phyloP scores from a whole-genome alignment of 2,797 vertebrate genomes.

The Myotis planiceps region DNA sequence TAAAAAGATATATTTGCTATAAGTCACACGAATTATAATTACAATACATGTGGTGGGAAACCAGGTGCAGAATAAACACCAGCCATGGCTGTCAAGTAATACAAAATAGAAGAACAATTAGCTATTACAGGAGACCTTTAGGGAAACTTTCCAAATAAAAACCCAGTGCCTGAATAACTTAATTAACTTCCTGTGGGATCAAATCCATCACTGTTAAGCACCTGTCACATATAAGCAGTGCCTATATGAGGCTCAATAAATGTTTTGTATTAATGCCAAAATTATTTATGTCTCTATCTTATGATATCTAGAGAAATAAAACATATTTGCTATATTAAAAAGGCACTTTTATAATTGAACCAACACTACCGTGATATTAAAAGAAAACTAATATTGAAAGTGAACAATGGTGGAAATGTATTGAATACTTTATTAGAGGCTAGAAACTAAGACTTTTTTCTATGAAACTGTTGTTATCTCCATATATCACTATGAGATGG shows the following conservation, averaged over 20 bases:
- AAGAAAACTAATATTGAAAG: slow-evolving; percentile 55
- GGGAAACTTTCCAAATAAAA: slow-evolving; percentile 76
- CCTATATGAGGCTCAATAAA: slow-evolving; percentile 65
- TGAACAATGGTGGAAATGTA: neutral
- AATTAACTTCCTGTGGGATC: slow-evolving; percentile 78
- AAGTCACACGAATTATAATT: slow-evolving; percentile 62
- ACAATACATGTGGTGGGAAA: slow-evolving; percentile 27
- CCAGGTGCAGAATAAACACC: slow-evolving; percentile 70
- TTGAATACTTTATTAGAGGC: neutral
- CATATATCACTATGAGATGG: neutral
- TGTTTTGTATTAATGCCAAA: slow-evolving; percentile 69
- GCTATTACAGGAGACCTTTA: slow-evolving; percentile 71
- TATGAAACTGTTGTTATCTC: neutral
- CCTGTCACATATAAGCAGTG: slow-evolving; percentile 67
- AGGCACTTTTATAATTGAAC: slow-evolving; percentile 55
- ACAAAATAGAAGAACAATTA: slow-evolving; percentile 74
- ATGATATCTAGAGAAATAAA: slow-evolving; percentile 56
- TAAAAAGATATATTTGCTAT: slow-evolving; percentile 54
- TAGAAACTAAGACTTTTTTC: slow-evolving; percentile 18
- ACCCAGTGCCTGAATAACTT: slow-evolving; percentile 71
- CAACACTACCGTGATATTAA: slow-evolving; percentile 48
- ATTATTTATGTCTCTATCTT: slow-evolving; percentile 67
- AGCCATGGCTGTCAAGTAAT: slow-evolving; percentile 55
- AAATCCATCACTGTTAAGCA: slow-evolving; percentile 76
- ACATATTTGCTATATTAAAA: slow-evolving; percentile 63